These are phyloP conservation scores for Oryzias curvinotus DNA, from an alignment of 2,113 vertebrate species.

Conservation along the genomic window DNA sequence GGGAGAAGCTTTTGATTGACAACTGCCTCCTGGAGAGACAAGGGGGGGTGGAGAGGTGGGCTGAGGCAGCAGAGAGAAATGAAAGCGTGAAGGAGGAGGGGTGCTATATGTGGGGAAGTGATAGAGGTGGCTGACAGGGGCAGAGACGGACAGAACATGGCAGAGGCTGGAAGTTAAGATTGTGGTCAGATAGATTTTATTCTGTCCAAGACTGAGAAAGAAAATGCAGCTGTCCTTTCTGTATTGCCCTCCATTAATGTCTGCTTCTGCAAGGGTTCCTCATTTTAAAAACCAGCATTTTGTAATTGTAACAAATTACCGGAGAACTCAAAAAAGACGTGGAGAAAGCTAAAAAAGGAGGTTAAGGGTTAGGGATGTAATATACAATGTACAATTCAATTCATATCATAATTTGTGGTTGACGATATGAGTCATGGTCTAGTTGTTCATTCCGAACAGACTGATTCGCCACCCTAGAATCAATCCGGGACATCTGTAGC, in stretches of 20 bases:
- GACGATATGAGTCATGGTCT: too few species aligned
- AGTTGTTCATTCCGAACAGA: too few species aligned
- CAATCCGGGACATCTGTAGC: too few species aligned
- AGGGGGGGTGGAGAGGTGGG: slow-evolving; percentile 53
- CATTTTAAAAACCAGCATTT: slow-evolving; percentile 58
- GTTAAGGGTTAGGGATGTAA: slow-evolving; percentile 4
- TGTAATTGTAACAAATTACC: slow-evolving; percentile 71
- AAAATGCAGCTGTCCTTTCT: slow-evolving; percentile 43
- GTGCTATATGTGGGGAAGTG: slow-evolving; percentile 36
- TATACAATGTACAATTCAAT: too few species aligned
- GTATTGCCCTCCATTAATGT: slow-evolving; percentile 48
- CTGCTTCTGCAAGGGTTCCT: slow-evolving; percentile 45
- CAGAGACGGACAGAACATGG: slow-evolving; percentile 48
- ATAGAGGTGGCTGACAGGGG: slow-evolving; percentile 57
- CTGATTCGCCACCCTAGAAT: too few species aligned
- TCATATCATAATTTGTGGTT: too few species aligned
- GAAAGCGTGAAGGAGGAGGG: slow-evolving; percentile 39
- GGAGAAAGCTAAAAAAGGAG: slow-evolving; percentile 52
- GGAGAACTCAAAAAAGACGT: slow-evolving; percentile 46
- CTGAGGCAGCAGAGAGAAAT: slow-evolving; percentile 46
- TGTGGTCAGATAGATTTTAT: slow-evolving; percentile 49
- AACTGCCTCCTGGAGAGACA: slow-evolving; percentile 95
- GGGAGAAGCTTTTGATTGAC: slow-evolving; percentile 90
- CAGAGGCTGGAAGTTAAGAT: slow-evolving; percentile 35
- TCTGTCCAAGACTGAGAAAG: slow-evolving; percentile 40